phyloP scores from a whole-genome alignment of 1,140 invertebrate species.

The Proctacanthus coquilletti region DNA sequence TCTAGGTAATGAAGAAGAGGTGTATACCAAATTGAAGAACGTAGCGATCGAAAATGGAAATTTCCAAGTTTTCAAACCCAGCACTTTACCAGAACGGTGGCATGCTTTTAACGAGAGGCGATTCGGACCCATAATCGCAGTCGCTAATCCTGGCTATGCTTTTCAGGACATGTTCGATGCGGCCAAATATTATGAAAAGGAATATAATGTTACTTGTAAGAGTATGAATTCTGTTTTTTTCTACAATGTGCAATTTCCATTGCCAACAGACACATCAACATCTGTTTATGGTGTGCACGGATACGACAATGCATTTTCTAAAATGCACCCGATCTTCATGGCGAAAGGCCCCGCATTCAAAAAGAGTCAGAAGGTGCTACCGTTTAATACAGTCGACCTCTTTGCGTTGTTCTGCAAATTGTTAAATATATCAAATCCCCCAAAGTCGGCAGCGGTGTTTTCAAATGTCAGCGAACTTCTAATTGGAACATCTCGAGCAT shows the following conservation, averaged over 20 bases:
- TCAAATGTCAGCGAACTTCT: too few relatives aligned
- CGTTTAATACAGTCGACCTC: slow-evolving; percentile 48
- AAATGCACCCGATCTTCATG: slow-evolving; percentile 55
- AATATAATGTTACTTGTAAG: slow-evolving; percentile 30
- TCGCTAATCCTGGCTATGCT: slow-evolving; percentile 40
- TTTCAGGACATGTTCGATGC: slow-evolving; percentile 34
- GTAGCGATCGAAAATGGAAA: slow-evolving; percentile 26
- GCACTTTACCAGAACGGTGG: slow-evolving; percentile 39
- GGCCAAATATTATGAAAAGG: slow-evolving; percentile 30
- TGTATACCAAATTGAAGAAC: slow-evolving; percentile 37
- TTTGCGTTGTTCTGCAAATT: slow-evolving; percentile 50
- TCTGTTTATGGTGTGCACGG: slow-evolving; percentile 45
- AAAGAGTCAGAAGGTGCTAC: slow-evolving; percentile 31
- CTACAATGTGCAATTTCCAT: slow-evolving; percentile 17
- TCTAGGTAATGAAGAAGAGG: slow-evolving; percentile 30
- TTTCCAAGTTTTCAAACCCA: slow-evolving; percentile 40
- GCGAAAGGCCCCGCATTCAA: slow-evolving; percentile 48
- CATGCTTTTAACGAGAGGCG: slow-evolving; percentile 43
- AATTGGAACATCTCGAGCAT: too few relatives aligned
- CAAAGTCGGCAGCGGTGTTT: too few relatives aligned
- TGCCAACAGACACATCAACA: slow-evolving; percentile 7
- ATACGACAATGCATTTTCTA: slow-evolving; percentile 39
- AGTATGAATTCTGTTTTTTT: too few relatives aligned
- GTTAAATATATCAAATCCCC: slow-evolving; percentile 15
- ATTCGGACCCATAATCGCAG: slow-evolving; percentile 39